Conservation (phyloP, 35 echinoderm and acorn worm genomes). For the Apostichopus japonicus region DNA sequence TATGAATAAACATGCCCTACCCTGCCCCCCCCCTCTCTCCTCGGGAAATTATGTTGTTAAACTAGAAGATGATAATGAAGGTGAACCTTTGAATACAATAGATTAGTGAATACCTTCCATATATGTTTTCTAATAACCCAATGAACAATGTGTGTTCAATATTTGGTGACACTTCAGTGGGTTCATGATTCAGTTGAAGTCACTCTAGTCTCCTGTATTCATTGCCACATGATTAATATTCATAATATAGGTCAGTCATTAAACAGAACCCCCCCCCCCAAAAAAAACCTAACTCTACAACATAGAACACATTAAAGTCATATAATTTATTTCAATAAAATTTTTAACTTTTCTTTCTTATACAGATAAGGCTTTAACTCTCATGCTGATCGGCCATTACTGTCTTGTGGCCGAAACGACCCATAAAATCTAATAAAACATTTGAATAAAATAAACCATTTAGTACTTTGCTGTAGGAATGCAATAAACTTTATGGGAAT, state of each 20-base stretch:
- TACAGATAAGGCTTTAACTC: constrained; percentile 39
- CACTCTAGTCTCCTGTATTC: no score
- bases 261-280: no score
- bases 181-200: no score
- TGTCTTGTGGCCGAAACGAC: not conserved
- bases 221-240: not conserved
- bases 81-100: no score
- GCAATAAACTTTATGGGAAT: not conserved
- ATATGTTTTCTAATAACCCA: no score
- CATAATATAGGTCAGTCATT: no score
- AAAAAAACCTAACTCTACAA: constrained; percentile 15
- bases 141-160: no score
- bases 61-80: no score
- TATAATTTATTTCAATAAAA: constrained; percentile 30
- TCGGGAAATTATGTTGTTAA: no score
- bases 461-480: constrained; percentile 41
- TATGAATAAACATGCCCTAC: not conserved
- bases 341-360: constrained; percentile 30
- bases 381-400: not conserved
- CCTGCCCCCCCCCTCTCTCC: no score
- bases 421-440: not conserved
- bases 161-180: no score
- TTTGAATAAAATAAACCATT: not conserved
- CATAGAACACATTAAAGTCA: constrained; percentile 36
- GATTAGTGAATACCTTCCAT: no score